Evolutionary conservation across 2,797 vertebrate species (phyloP), one percentile per base, ranked within the genome.

Genomic region (Girardinus metallicus): DNA sequence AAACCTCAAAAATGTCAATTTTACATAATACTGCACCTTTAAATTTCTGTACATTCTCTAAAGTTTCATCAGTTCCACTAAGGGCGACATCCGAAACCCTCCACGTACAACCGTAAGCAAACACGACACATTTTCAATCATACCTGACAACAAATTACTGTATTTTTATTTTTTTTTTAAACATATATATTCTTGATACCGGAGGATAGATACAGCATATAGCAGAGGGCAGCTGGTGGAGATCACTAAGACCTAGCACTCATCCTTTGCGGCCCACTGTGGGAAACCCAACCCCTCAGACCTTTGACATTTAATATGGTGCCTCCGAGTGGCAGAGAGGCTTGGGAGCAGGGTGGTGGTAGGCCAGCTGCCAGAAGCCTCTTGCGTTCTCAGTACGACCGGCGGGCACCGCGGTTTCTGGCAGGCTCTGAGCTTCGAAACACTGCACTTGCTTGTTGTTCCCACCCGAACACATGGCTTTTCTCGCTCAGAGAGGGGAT

Each of bases 251-350:
- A 81, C 44, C 77, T 86, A 77, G 80, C 81, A 79, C 76, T n/a
- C 57, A 23, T 47, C 12, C 29, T 49, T 44, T 76, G 80, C 70
- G 68, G 60, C 60, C 77, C 68, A 51, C 77, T 87, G 85, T 79
- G 82, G 12, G 92, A 95, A 84, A 94, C 85, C 87, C 82, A 90
- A 95, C 88, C 94, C 94, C 84, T 75, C 71, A 88, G 93, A 94
- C 93, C 94, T 95, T 94, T 95, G 94, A 83, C 92, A 94, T 95
- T 93, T 93, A 80, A 88, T 86, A 73, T 78, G 81, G 81, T 82
- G 83, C 60, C 74, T 80, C 60, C 0, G 21, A 74, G 77, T 83
- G 86, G 86, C 83, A 89, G 72, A 74, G 71, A 31, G 73, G 82
- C 74, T 57, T 82, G 53, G 73, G 76, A 72, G 72, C 80, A 80